A percentile compares a stretch with the other conserved stretches of the same genome.
Conservation (phyloP, 2,888 invertebrate species). For the Phania funesta region DNA sequence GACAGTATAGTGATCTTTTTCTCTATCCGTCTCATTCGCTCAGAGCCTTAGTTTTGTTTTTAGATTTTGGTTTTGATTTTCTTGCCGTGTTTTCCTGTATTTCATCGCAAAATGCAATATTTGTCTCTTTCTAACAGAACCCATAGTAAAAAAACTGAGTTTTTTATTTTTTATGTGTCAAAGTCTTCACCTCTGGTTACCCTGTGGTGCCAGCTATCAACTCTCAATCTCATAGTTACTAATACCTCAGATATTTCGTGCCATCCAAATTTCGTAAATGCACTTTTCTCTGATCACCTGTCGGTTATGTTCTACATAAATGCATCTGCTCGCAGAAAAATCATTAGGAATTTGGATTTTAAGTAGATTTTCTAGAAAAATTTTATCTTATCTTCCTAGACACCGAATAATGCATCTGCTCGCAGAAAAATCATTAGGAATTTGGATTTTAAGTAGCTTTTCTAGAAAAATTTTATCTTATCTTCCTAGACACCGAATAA, state of each 20-base stretch:
- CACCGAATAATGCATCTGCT: not conserved
- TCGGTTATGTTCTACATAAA: constrained; percentile 19
- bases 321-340: not conserved
- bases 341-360: constrained; percentile 6
- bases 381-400: not conserved
- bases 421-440: not conserved
- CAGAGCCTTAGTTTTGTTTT: too few species aligned
- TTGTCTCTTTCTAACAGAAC: too few species aligned
- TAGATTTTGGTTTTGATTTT: too few species aligned
- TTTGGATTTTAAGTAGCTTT: constrained; percentile 13
- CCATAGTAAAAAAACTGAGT: too few species aligned
- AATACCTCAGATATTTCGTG: constrained; percentile 29
- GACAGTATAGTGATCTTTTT: too few species aligned
- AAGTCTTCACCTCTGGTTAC: too few species aligned
- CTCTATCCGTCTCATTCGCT: too few species aligned
- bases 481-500: not conserved
- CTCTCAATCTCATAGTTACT: constrained; percentile 14
- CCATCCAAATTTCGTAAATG: not conserved
- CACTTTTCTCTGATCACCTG: constrained; percentile 37
- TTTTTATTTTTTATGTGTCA: too few species aligned
- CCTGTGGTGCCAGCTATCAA: not conserved
- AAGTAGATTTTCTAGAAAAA: constrained; percentile 23
- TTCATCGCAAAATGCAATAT: too few species aligned
- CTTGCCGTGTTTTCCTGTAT: too few species aligned
- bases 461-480: not conserved